Evolutionary conservation across 2,797 vertebrate genomes (phyloP), one percentile per base, ranked within the genome.

Genomic region (Microtus californicus): DNA sequence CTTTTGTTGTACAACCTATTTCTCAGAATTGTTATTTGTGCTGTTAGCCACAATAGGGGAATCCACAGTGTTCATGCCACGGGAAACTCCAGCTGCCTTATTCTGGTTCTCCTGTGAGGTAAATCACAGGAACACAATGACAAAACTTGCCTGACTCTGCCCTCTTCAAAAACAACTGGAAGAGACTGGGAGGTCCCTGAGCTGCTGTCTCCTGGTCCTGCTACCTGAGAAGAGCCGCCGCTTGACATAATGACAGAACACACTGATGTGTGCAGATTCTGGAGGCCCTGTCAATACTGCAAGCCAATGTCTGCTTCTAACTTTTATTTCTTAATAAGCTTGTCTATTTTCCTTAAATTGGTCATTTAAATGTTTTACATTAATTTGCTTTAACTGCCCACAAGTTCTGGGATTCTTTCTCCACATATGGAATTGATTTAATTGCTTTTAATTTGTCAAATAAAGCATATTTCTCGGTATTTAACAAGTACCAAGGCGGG

Each of bases 341-440:
- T 97, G 69, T 59, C 91, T 97, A 92, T 90, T 97, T 92, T 94
- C 54, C 91, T 92, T 93, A 97, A 97, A 86, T 23, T 97, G 96
- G 98, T 94, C 87, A 96, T 74, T 87, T 92, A 96, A 96, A 95
- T 98, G 91, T 96, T 98, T 97, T 48, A 95, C 97, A 97, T 97
- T 95, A 94, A 97, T 95, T 96, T 95, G 95, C 95, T 98, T 92
- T 93, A 98, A 96, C 59, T 94, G 96, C 45, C 45, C 45, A 48
- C 45, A 48, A 48, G 10, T 48, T 48, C 45, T 48, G 45, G 45
- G 45, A 48, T 48, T 48, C 45, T 48, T 48, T 48, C 45, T 48
- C 45, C 45, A 48, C 45, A 10, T 48, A 48, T 48, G 45, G 45
- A 48, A 48, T 48, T 48, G 9, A 48, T 48, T 48, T 48, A 48